Base-by-base conservation (phyloP, 2,888 invertebrate genomes). In the Cheilosia variabilis region DNA sequence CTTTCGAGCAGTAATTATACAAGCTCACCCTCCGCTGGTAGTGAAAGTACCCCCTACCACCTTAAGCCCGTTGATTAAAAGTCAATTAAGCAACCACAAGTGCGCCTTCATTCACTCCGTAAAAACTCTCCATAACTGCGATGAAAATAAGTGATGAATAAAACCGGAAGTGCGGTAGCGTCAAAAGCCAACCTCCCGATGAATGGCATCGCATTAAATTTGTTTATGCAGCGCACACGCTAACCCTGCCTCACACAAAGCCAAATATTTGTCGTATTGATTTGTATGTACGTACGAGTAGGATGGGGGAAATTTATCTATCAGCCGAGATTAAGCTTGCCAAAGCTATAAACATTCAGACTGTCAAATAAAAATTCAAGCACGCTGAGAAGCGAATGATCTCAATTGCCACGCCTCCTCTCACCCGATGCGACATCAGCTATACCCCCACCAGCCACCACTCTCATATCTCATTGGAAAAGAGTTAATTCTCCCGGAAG, bases 271-370 rank as follows among this genome's bases (percentile, higher is more conserved):
- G 58, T 77, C 65, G 58, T 57, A 71, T 76, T 77, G 63, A 82
- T 66, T 65, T 57, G 43, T 37, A 1, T 37, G 13, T 13, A 13
- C 4, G 13, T 43, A 22, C 2, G 10, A 53, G 22, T 22, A 55
- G 31, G 53, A 57, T n/a, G 41, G 19, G 43, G 22, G 63, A 57
- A 52, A 65, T 71, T 65, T 71, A 71, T 77, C 65, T 34, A 69
- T 65, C 69, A 69, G 2, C 17, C 63, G 76, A 63, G 81, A 65
- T 53, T 76, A 45, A 58, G 27, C 63, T 77, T 82, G 81, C 65
- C 53, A 77, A 82, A 72, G 82, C 55, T 13, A 72, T 82, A 68
- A 77, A 62, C 65, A 69, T 76, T 75, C 57, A 63, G 76, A 43
- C 75, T 69, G 13, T 63, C 50, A 24, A 63, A 69, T 75, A 75